Evolutionary conservation across 1,140 invertebrate species (phyloP).

Genomic region (Zaprionus lachaisei): DNA sequence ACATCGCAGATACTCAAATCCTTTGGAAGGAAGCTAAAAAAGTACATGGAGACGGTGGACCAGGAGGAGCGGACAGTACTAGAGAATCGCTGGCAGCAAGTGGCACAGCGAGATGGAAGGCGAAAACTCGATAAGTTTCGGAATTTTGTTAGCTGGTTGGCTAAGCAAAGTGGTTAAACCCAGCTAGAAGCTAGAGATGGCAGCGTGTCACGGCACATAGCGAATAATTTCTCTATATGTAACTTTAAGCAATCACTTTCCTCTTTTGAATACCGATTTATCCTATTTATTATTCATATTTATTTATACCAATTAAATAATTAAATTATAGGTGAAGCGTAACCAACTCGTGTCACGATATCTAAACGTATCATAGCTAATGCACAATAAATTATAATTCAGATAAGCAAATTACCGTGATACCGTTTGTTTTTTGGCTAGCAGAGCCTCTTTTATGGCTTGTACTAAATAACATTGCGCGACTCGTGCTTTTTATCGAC

Average conservation of each 20-base stretch:
- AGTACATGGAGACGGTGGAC: constrained; percentile 51
- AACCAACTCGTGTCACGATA: constrained; percentile 9
- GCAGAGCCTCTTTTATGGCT: neutral
- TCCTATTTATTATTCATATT: constrained; percentile 1
- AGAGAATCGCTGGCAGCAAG: constrained; percentile 49
- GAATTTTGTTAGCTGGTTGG: constrained; percentile 60
- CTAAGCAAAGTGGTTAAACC: constrained; percentile 29
- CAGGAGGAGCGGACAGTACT: constrained; percentile 47
- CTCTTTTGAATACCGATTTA: neutral
- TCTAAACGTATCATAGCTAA: constrained; percentile 1
- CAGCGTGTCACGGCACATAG: neutral
- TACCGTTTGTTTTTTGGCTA: neutral
- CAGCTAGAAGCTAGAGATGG: neutral
- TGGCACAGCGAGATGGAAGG: constrained; percentile 41
- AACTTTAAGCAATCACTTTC: neutral
- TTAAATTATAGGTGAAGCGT: neutral
- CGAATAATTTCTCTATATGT: neutral
- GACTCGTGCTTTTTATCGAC: neutral
- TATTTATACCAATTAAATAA: neutral
- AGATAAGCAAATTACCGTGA: constrained; percentile 17
- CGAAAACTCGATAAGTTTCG: constrained; percentile 53
- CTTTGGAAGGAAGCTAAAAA: constrained; percentile 42
- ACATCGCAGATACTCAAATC: constrained; percentile 52
- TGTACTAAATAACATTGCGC: neutral
- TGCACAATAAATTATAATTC: constrained; percentile 7